These are phyloP conservation scores for Lepus europaeus DNA, from an alignment of 2,113 vertebrate species.

Conservation along the genomic window DNA sequence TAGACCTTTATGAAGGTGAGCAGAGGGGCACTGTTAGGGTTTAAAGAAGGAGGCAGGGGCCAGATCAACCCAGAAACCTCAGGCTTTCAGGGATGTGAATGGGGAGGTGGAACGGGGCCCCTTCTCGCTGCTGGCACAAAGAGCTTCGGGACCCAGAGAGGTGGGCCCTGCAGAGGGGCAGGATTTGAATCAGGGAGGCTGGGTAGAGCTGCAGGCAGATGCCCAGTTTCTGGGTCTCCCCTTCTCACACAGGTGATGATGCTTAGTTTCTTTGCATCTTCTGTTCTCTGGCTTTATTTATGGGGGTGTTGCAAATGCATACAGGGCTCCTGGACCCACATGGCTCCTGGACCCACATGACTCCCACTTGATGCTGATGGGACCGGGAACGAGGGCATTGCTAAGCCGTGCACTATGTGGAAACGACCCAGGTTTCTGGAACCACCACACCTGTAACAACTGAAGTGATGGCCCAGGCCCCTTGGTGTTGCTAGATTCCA, in stretches of 20 bases:
- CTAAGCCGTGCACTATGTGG: not conserved
- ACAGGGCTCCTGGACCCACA: too few species aligned
- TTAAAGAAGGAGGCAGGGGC: not conserved
- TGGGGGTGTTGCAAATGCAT: not conserved
- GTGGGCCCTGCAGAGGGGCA: not conserved
- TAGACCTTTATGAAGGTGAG: not conserved
- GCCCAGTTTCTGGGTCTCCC: not conserved
- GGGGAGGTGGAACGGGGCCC: not conserved
- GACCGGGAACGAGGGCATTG: not conserved
- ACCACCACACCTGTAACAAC: too few species aligned
- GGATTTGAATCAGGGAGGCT: not conserved
- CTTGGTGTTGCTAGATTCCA: conserved; percentile 2
- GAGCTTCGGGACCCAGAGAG: not conserved
- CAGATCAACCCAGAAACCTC: not conserved
- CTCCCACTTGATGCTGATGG: not conserved
- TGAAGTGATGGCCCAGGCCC: not conserved
- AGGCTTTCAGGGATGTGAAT: not conserved
- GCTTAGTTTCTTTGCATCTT: not conserved
- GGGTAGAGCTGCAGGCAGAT: not conserved
- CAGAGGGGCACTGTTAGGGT: not conserved
- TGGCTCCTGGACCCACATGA: not conserved
- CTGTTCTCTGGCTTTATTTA: not conserved
- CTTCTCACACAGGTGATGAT: not conserved
- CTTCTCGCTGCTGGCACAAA: not conserved
- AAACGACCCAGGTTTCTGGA: not conserved